Percentiles rank a stretch among this genome's conserved stretches.
Conservation (phyloP, 2,113 vertebrate genomes). For the Menidia beryllina region DNA sequence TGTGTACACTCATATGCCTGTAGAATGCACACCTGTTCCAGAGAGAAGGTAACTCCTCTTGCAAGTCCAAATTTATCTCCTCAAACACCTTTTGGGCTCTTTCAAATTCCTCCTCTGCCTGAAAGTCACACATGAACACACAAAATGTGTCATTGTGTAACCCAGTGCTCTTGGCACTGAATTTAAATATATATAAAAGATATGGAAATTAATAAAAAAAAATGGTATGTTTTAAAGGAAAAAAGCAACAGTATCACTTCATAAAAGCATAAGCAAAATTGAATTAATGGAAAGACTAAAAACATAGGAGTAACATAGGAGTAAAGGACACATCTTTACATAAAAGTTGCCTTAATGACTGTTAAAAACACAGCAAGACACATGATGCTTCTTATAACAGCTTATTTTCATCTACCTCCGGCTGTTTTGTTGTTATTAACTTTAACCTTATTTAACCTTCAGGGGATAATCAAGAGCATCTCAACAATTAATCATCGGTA, state of each 20-base stretch:
- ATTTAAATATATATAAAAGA: too few relatives aligned
- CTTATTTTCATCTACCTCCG: neutral
- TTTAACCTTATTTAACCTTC: neutral
- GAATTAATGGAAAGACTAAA: too few relatives aligned
- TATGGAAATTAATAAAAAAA: too few relatives aligned
- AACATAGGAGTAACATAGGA: too few relatives aligned
- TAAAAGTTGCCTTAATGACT: neutral
- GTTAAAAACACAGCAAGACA: neutral
- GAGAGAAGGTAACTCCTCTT: slow-evolving; percentile 96
- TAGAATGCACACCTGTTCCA: slow-evolving; percentile 92
- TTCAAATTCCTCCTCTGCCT: slow-evolving; percentile 97
- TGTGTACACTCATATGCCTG: neutral
- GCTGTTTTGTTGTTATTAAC: neutral
- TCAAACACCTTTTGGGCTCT: slow-evolving; percentile 99
- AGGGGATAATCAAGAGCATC: neutral
- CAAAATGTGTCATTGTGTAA: neutral
- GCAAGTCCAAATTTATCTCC: slow-evolving; percentile 96
- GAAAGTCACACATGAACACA: slow-evolving; percentile 44
- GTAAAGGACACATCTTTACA: too few relatives aligned
- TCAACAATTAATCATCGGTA: neutral
- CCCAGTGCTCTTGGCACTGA: too few relatives aligned
- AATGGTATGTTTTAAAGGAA: too few relatives aligned
- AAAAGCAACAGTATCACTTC: too few relatives aligned
- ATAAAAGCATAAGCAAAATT: too few relatives aligned
- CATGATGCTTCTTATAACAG: neutral